Evolutionary conservation across 2,113 vertebrate species (phyloP).

Genomic region (Haliaeetus leucogaster): DNA sequence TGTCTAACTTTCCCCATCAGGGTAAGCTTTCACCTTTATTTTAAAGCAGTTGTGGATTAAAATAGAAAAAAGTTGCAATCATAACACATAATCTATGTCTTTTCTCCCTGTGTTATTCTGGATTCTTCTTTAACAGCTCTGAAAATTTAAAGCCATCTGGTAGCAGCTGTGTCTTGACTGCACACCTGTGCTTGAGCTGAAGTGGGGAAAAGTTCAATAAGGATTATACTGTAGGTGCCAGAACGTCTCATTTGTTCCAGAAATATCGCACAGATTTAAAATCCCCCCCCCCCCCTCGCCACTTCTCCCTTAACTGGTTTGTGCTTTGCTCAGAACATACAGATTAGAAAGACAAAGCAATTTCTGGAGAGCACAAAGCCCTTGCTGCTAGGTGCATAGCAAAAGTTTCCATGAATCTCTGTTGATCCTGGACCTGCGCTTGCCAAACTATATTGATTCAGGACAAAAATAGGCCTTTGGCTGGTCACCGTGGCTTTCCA

Average conservation of each 20-base stretch:
- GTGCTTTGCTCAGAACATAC: neutral
- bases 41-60: neutral
- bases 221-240: neutral
- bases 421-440: conserved; percentile 74
- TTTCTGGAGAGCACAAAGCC: conserved; percentile 12
- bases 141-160: neutral
- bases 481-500: conserved; percentile 58
- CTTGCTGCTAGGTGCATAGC: conserved; percentile 27
- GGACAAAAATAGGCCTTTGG: conserved; percentile 74
- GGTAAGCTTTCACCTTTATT: neutral
- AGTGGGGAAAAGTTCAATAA: conserved; percentile 4
- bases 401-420: conserved; percentile 73
- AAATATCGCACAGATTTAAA: neutral
- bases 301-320: neutral
- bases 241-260: neutral
- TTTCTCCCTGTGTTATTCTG: neutral
- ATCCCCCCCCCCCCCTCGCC: neutral
- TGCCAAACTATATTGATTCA: conserved; percentile 68
- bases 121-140: neutral
- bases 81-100: neutral
- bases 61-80: neutral
- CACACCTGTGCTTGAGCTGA: conserved; percentile 5
- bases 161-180: neutral
- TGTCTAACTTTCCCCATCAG: neutral
- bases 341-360: conserved; percentile 53